These are phyloP conservation scores for Harpalus rubripes DNA, from an alignment of 2,888 invertebrate species.

Conservation along the genomic window DNA sequence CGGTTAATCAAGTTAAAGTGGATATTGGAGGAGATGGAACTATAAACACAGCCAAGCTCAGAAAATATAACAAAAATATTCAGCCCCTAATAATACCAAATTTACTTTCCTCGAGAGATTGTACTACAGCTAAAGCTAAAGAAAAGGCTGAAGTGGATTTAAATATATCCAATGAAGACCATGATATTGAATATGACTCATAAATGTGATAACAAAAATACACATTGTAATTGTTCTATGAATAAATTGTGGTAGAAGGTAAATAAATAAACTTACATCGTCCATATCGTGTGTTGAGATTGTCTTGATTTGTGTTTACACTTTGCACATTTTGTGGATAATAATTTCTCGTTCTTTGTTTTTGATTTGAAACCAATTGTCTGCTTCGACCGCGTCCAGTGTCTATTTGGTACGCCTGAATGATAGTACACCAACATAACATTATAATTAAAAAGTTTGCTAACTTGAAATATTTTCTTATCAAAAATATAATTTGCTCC, in stretches of 20 bases:
- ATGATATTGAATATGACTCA: slow-evolving; percentile 22
- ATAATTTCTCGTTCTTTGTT: slow-evolving; percentile 15
- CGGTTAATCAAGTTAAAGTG: not conserved
- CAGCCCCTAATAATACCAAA: slow-evolving; percentile 1
- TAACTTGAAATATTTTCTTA: not conserved
- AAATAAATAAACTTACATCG: slow-evolving; percentile 59
- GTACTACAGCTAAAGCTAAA: slow-evolving; percentile 14
- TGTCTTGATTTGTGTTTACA: slow-evolving; percentile 39
- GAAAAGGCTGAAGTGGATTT: slow-evolving; percentile 17
- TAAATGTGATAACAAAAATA: slow-evolving; percentile 23
- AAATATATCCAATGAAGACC: not conserved
- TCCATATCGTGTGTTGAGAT: slow-evolving; percentile 49
- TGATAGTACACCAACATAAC: slow-evolving; percentile 24
- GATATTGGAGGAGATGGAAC: slow-evolving; percentile 14
- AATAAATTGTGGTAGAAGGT: not conserved
- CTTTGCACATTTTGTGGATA: slow-evolving; percentile 21
- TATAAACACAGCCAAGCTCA: slow-evolving; percentile 12
- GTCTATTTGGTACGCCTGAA: slow-evolving; percentile 57
- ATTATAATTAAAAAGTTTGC: slow-evolving; percentile 39
- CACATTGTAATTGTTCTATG: slow-evolving; percentile 4
- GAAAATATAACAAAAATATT: not conserved
- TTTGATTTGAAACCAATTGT: slow-evolving; percentile 56
- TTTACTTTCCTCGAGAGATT: not conserved
- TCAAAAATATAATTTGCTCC: not conserved
- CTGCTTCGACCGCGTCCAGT: slow-evolving; percentile 37